A percentile compares a stretch with the other conserved stretches of the same genome.
Conservation (phyloP, 2,888 invertebrate species). For the Sinodicranocentrus sp. region DNA sequence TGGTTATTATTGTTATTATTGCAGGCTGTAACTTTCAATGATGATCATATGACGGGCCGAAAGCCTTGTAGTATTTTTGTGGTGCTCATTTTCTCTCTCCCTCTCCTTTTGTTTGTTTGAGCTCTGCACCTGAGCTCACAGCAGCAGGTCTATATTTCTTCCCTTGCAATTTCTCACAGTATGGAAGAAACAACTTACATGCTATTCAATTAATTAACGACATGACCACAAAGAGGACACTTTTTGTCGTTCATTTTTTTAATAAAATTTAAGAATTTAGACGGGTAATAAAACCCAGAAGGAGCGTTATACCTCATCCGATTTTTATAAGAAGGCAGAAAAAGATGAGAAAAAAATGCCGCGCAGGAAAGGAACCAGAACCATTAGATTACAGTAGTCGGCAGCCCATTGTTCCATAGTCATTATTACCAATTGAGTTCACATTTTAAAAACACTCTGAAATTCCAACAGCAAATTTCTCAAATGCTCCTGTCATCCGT, state of each 20-base stretch:
- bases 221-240: constrained; percentile 47
- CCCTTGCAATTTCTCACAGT: constrained; percentile 37
- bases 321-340: constrained; percentile 5
- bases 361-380: constrained; percentile 29
- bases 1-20: constrained; percentile 50
- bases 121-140: constrained; percentile 39
- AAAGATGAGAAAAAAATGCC: background rate
- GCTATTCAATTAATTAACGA: constrained; percentile 48
- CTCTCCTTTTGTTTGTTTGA: constrained; percentile 42
- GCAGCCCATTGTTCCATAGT: constrained; percentile 19
- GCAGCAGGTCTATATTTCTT: constrained; percentile 38
- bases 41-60: constrained; percentile 31
- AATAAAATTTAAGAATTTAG: constrained; percentile 4
- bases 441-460: constrained; percentile 37
- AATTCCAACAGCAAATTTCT: constrained; percentile 13
- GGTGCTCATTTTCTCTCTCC: constrained; percentile 1
- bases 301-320: constrained; percentile 3
- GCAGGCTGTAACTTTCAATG: constrained; percentile 26
- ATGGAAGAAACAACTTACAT: background rate
- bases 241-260: constrained; percentile 37
- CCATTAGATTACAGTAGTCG: constrained; percentile 42
- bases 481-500: background rate
- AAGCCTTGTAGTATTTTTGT: background rate
- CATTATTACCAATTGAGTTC: constrained; percentile 36
- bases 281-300: background rate